These are phyloP conservation scores for Dasyprocta punctata DNA, from an alignment of 2,113 vertebrate species.

Conservation along the genomic window DNA sequence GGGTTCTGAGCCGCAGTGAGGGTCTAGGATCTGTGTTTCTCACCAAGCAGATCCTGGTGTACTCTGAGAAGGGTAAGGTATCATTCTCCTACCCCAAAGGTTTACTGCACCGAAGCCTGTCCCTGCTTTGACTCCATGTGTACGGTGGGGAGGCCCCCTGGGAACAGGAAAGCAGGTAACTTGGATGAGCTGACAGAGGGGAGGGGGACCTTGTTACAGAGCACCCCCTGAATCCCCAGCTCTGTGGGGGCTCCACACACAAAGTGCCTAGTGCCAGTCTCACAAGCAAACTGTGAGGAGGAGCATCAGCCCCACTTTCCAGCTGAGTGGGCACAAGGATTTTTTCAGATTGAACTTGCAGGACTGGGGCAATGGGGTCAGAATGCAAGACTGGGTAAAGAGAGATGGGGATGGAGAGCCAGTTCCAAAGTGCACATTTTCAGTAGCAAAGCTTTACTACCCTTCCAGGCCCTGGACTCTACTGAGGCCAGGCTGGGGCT, in stretches of 20 bases:
- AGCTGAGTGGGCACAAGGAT: background rate
- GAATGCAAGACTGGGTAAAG: background rate
- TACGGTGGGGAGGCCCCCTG: background rate
- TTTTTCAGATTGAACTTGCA: background rate
- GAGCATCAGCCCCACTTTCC: background rate
- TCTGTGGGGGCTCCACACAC: background rate
- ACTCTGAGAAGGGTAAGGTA: accelerated
- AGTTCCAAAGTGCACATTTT: background rate
- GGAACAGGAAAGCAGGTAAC: background rate
- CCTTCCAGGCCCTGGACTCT: too few species aligned
- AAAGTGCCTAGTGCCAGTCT: background rate
- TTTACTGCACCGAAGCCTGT: background rate
- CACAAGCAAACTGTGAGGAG: too few species aligned
- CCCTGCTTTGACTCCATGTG: background rate
- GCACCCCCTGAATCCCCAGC: background rate
- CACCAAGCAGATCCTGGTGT: background rate
- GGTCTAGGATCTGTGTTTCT: background rate
- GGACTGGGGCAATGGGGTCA: background rate
- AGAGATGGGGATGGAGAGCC: background rate
- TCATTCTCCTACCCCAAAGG: too few species aligned
- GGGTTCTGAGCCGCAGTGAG: background rate
- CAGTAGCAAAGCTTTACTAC: background rate
- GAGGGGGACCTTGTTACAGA: background rate
- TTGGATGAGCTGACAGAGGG: background rate
- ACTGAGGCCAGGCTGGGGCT: background rate